A percentile compares a stretch with the other conserved stretches of the same genome.
Conservation (phyloP, 2,797 vertebrate species). For the Dromococcyx pavoninus region DNA sequence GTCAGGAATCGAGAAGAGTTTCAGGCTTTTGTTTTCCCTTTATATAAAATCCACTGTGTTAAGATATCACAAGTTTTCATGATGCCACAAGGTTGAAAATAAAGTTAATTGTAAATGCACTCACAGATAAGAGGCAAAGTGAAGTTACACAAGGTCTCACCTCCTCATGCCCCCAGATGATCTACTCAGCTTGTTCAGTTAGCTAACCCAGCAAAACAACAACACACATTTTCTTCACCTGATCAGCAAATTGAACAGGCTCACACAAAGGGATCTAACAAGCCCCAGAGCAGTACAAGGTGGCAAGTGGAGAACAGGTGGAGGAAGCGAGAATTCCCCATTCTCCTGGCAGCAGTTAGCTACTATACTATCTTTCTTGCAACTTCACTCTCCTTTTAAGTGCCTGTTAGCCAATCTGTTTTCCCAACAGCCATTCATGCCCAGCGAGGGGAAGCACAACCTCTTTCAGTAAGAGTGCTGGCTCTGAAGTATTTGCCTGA, state of each 20-base stretch:
- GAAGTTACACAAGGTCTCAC: background rate
- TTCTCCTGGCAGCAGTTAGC: background rate
- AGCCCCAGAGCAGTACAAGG: background rate
- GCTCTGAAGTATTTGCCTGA: background rate
- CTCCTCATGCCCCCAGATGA: background rate
- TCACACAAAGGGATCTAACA: background rate
- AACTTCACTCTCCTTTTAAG: background rate
- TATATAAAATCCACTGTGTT: background rate
- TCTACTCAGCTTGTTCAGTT: background rate
- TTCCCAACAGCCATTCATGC: background rate
- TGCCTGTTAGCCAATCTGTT: background rate
- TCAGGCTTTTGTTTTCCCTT: background rate
- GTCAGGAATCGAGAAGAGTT: background rate
- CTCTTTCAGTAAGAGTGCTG: background rate
- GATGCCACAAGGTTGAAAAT: fast-evolving
- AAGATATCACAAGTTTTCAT: background rate
- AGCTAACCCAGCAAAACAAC: background rate
- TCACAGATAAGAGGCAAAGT: background rate
- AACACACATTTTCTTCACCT: background rate
- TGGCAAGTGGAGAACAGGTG: background rate
- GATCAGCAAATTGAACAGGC: background rate
- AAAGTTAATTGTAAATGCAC: background rate
- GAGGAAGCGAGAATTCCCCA: background rate
- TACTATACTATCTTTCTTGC: background rate
- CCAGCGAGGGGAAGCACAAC: background rate